Base-by-base conservation (phyloP, 2,888 invertebrate genomes). In the Homarus gammarus region DNA sequence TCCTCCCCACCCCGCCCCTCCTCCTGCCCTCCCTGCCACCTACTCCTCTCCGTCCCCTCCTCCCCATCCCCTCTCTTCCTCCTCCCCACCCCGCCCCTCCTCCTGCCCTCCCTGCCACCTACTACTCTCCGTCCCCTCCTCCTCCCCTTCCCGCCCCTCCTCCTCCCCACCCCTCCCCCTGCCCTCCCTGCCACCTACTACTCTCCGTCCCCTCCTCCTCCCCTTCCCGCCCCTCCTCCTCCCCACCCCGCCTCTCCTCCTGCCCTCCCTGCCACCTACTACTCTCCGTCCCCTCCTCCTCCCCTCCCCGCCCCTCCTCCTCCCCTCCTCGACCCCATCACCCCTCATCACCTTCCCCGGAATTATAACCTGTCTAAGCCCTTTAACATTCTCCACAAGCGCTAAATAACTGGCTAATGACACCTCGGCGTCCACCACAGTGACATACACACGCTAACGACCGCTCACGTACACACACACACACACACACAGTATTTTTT, bases 31-130 rank as follows among this genome's bases (percentile, higher is more conserved):
- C 75, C 36, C 44, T 27, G 27, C 22, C 44, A 31, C 40, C 22
- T 27, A 27, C 40, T 75, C 33, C 44, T 75, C 75, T 75, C 40
- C 40, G 18, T 40, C 75, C 40, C 75, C 40, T 33, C 33, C n/a
- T 75, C 44, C 8, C 15, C 8, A 36, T 22, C 73, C 36, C n/a
- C 33, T 40, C 73, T 36, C 38, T 8, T n/a, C 27, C 75, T 27
- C 40, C 44, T 31, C 44, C 8, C 3, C 22, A 15, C 38, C 10
- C 44, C 33, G 68, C 2, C 33, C 68, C 68, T 0, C 33, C 1
- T n/a, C n/a, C n/a, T n/a, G n/a, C n/a, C n/a, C n/a, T n/a, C n/a
- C n/a, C n/a, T n/a, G n/a, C n/a, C n/a, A n/a, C n/a, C n/a, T n/a
- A n/a, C n/a, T n/a, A n/a, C n/a, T n/a, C n/a, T n/a, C n/a, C n/a